phyloP scores from a whole-genome alignment of 1,140 invertebrate species.

The Papilio polyxenes region DNA sequence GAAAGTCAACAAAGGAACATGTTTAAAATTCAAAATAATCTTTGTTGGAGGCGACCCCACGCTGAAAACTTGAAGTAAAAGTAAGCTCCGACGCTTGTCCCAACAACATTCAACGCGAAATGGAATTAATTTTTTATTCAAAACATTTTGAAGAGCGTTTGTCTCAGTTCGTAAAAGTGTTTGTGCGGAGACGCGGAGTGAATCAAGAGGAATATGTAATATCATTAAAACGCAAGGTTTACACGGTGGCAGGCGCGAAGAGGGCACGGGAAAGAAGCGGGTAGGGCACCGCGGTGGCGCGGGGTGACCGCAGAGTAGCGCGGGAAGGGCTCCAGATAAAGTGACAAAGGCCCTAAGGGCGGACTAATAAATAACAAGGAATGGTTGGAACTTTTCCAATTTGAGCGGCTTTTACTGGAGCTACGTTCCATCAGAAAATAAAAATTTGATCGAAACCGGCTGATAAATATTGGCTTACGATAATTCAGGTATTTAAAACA shows the following conservation, averaged over 20 bases:
- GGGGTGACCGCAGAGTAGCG: neutral
- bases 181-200: neutral
- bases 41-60: neutral
- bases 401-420: neutral
- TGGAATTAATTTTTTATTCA: neutral
- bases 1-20: too few species aligned
- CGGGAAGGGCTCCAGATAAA: neutral
- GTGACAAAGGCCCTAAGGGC: neutral
- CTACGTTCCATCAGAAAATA: neutral
- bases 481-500: neutral
- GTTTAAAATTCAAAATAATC: too few species aligned
- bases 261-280: too few species aligned
- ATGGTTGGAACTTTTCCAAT: neutral
- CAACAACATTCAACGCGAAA: neutral
- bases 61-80: neutral
- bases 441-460: too few species aligned
- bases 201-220: neutral
- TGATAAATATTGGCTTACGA: neutral
- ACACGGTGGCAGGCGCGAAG: neutral
- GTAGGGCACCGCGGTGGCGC: too few species aligned
- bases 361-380: constrained; percentile 13
- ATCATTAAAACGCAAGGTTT: neutral
- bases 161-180: neutral
- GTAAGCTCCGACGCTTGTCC: neutral
- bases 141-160: neutral